Evolutionary conservation across 2,113 vertebrate species (phyloP), one percentile per base, ranked within the genome.

Genomic region (Andinoacara biseriatus): DNA sequence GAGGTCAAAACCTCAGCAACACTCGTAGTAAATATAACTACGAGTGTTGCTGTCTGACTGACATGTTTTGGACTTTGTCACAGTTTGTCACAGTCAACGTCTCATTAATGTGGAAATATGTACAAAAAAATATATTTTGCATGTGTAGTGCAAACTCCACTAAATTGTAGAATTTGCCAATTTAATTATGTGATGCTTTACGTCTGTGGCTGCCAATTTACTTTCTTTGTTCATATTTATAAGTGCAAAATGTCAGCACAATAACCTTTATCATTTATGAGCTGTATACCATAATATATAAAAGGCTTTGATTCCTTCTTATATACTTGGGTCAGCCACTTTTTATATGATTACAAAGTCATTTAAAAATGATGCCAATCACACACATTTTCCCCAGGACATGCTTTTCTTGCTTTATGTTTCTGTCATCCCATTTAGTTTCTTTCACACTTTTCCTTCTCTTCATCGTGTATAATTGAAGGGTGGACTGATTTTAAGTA

Each of bases 181-280:
- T 43, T n/a, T n/a, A n/a, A n/a, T n/a, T n/a, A 5, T 14, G 4
- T 18, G 7, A 18, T 18, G 2, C 18, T 52, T 52, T 18, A 7
- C 7, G 5, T 52, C 5, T 7, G 7, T 7, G 15, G 35, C 15
- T 0, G n/a, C 1, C n/a, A 43, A 24, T n/a, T 65, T 14, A 0
- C 63, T 22, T 67, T 14, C 13, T 67, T 46, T 49, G 46, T 29
- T 29, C 15, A 4, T 67, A 10, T 9, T 49, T 67, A 22, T 26
- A 46, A 29, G 63, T 24, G 46, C 22, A 67, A 29, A 11, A 46
- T 26, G 10, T 67, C 7, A 17, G 38, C 62, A 65, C n/a, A 43
- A 43, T 43, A 5, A 17, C 4, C 8, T 18, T 67, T 29, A 11
- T 46, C 22, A 17, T 49, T 11, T 67, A 24, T 46, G 22, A 63